Base-by-base conservation (phyloP, 1,140 invertebrate species). In the Gerris buenoi region DNA sequence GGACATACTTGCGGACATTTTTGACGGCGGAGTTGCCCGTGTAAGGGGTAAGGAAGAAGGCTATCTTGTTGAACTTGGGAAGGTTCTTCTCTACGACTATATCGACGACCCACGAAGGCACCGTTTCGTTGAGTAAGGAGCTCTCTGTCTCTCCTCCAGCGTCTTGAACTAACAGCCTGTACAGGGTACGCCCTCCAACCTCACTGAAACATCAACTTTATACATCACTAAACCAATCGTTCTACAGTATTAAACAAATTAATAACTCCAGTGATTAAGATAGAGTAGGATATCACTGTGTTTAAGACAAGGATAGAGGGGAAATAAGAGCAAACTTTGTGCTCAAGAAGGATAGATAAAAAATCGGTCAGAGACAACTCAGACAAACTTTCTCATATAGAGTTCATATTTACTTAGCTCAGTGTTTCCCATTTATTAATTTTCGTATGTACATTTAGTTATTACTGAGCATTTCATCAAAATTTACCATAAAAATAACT, bases 51-150 rank as follows among this genome's bases (percentile, higher is more conserved):
- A 99, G 82, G 78, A 93, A 95, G 78, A 99, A 99, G 64, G 96
- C 91, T 74, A 99, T 90, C 82, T 98, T 99, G 71, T 93, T 94
- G 73, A 98, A 93, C 79, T 97, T 96, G 1, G 94, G 95, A 72
- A 93, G 85, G 75, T 89, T 91, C 80, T 93, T 95, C 72, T 96
- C 90, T 61, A 97, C 90, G 29, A 96, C 88, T 66, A 95, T 93
- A 75, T 98, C 95, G 2, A 90, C 88, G 13, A 98, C 93, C 96
- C 97, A 99, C 22, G 86, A 85, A 1, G 97, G 97, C 57, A 98
- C 91, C 3, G 89, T 95, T 76, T 99, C 97, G 71, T 92, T 90
- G 2, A 99, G 81, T 61, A 98, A 80, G 67, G 88, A 86, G 70
- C 91, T 86, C 81, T 99, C 97, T 15, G 91, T 95, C 74, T 98